phyloP scores from a whole-genome alignment of 2,888 invertebrate species.

The Lacanobia wlatinum region DNA sequence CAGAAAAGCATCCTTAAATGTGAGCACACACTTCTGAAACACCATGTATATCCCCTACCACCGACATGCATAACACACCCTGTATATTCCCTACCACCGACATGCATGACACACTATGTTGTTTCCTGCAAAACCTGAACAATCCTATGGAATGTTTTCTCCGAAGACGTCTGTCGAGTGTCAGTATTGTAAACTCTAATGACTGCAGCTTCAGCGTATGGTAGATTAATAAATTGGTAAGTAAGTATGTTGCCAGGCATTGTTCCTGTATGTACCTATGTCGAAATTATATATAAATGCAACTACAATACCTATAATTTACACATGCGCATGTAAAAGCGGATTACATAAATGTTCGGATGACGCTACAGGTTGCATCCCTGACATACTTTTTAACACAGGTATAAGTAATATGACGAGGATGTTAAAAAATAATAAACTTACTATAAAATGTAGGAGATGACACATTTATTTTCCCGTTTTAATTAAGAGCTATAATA shows the following conservation, averaged over 20 bases:
- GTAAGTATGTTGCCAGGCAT: background rate
- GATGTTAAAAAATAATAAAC: background rate
- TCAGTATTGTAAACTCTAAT: background rate
- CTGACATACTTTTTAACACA: slow-evolving; percentile 23
- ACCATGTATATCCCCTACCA: background rate
- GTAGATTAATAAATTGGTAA: background rate
- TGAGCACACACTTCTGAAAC: no score
- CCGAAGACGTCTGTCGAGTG: no score
- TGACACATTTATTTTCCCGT: slow-evolving; percentile 18
- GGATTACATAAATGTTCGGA: slow-evolving; percentile 30
- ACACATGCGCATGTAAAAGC: slow-evolving; percentile 13
- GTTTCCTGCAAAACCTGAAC: background rate
- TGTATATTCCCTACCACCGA: no score
- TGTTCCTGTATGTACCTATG: background rate
- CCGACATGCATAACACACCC: background rate
- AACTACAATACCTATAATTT: slow-evolving; percentile 5
- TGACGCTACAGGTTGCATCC: slow-evolving; percentile 20
- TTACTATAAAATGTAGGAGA: background rate
- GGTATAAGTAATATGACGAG: background rate
- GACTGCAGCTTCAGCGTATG: background rate
- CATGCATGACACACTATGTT: no score
- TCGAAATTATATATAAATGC: slow-evolving; percentile 17
- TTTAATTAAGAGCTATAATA: background rate
- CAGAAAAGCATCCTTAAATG: no score
- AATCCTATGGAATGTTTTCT: background rate